Percentiles rank a stretch among this genome's conserved stretches.
phyloP scores from a whole-genome alignment of 2,113 vertebrate genomes.

The Casuarius casuarius region DNA sequence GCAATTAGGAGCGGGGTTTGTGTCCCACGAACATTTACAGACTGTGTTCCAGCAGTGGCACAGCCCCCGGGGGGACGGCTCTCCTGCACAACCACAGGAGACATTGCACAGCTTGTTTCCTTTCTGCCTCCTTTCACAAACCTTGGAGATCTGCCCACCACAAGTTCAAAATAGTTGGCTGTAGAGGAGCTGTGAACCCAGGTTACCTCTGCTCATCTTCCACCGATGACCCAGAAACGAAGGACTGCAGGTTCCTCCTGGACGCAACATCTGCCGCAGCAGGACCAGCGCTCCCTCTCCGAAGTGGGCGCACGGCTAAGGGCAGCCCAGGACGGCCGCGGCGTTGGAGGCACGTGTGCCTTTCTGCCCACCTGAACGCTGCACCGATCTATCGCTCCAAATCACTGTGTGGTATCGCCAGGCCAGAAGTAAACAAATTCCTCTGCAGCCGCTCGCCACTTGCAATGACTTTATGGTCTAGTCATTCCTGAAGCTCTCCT shows the following conservation, averaged over 20 bases:
- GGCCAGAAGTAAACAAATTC: neutral
- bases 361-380: neutral
- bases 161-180: neutral
- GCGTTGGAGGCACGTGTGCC: neutral
- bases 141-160: neutral
- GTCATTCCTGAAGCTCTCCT: neutral
- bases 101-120: neutral
- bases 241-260: neutral
- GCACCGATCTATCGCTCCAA: neutral
- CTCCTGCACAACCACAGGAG: neutral
- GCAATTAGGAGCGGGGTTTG: neutral
- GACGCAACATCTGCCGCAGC: neutral
- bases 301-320: neutral
- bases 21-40: fast-evolving
- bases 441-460: neutral
- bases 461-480: neutral
- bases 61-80: neutral
- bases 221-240: neutral
- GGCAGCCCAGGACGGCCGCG: neutral
- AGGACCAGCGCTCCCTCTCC: neutral
- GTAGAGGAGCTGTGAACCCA: neutral
- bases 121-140: neutral
- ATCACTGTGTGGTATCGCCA: neutral
- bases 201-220: neutral
- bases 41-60: neutral